Conservation (phyloP, 2,888 invertebrate genomes). For the Steinernema carpocapsae region DNA sequence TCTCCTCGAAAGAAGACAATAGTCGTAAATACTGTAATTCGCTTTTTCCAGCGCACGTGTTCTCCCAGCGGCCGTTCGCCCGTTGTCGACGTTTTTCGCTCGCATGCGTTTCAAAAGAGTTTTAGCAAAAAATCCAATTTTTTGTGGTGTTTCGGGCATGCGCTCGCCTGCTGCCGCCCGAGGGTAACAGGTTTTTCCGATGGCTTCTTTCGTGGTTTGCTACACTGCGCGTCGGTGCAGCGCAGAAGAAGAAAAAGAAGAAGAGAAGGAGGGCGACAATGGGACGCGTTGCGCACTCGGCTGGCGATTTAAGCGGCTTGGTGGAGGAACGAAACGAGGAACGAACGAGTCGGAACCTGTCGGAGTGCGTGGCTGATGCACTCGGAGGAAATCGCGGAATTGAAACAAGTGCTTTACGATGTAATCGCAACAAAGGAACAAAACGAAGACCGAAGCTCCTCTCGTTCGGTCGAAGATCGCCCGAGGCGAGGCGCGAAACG, state of each 20-base stretch:
- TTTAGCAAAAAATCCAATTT: conserved; percentile 25
- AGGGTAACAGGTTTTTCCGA: conserved; percentile 32
- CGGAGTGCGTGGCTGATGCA: not conserved
- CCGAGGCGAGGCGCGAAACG: not conserved
- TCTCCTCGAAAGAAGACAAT: conserved; percentile 16
- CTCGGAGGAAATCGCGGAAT: conserved; percentile 8
- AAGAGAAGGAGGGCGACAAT: not conserved
- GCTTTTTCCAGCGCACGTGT: conserved; percentile 33
- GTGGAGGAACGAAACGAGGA: not conserved
- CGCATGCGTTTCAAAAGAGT: conserved; percentile 29
- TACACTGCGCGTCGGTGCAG: not conserved
- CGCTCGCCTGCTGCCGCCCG: conserved; percentile 9
- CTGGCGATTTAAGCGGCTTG: conserved; percentile 18
- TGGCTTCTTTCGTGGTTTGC: conserved; percentile 23
- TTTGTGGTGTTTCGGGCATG: conserved; percentile 24
- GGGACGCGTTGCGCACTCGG: not conserved
- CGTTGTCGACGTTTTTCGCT: not conserved
- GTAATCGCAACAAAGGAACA: conserved; percentile 19
- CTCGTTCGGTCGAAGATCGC: not conserved
- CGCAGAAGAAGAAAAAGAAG: not conserved
- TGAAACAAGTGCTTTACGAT: conserved; percentile 29
- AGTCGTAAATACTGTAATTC: conserved; percentile 35
- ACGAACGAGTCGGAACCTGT: conserved; percentile 14
- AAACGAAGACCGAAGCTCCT: not conserved
- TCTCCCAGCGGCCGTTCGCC: conserved; percentile 28